A percentile compares a stretch with the other conserved stretches of the same genome.
Conservation (phyloP, 2,888 invertebrate genomes). For the Polietes domitor region DNA sequence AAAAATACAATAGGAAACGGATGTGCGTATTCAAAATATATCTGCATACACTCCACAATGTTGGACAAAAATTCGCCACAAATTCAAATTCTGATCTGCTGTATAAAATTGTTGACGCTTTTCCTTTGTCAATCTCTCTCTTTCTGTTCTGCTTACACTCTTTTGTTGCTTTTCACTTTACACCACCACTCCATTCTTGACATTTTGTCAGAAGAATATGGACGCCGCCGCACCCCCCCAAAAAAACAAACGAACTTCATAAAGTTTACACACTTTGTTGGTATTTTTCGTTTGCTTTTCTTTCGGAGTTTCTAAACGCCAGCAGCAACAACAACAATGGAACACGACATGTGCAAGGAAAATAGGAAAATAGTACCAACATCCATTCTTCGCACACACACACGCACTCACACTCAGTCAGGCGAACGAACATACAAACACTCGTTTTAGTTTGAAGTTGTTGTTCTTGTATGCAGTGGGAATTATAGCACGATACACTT, state of each 20-base stretch:
- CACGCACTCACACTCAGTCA: constrained; percentile 24
- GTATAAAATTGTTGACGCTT: too few species aligned
- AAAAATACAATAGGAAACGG: too few species aligned
- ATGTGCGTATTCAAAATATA: too few species aligned
- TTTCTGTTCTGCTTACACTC: not conserved
- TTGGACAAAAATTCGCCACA: too few species aligned
- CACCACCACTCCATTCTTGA: too few species aligned
- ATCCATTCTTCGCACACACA: constrained; percentile 9
- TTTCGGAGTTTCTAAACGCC: not conserved
- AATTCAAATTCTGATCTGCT: too few species aligned
- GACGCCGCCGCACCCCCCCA: constrained; percentile 60
- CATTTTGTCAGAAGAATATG: too few species aligned
- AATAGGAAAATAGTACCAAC: constrained; percentile 39
- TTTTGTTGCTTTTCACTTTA: not conserved
- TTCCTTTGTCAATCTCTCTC: too few species aligned
- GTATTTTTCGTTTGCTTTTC: not conserved
- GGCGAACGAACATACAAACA: not conserved
- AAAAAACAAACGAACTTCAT: constrained; percentile 20
- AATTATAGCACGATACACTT: constrained; percentile 38
- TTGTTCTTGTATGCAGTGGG: constrained; percentile 25
- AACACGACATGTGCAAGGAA: constrained; percentile 54
- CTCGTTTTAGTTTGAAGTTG: not conserved
- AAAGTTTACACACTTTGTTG: too few species aligned
- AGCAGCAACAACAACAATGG: not conserved
- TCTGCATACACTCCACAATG: too few species aligned